Conservation (phyloP, 1,140 invertebrate species). For the Branchinecta lynchi region DNA sequence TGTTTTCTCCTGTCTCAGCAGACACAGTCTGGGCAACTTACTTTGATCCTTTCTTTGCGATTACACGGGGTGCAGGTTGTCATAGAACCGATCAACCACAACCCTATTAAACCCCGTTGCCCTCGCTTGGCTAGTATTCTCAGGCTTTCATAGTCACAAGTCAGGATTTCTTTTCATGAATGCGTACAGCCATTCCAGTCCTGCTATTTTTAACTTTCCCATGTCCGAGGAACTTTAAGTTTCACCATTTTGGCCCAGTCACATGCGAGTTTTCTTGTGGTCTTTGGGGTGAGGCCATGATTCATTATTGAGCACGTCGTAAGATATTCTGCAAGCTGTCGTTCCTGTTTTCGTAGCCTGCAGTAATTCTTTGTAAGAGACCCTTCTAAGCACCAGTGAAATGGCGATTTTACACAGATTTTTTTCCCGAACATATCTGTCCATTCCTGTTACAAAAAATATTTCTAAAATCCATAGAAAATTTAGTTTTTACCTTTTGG, state of each 20-base stretch:
- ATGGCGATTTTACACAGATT: no score
- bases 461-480: no score
- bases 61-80: conserved; percentile 22
- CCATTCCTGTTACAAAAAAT: no score
- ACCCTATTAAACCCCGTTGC: not conserved
- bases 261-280: conserved; percentile 28
- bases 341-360: not conserved
- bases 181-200: not conserved
- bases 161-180: conserved; percentile 11
- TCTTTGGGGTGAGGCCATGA: not conserved
- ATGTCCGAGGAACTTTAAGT: conserved; percentile 26
- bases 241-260: conserved; percentile 28
- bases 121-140: conserved; percentile 4
- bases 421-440: no score
- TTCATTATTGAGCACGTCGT: not conserved
- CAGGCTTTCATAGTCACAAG: not conserved
- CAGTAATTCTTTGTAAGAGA: no score
- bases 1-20: conserved; percentile 29
- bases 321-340: not conserved
- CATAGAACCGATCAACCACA: conserved; percentile 14
- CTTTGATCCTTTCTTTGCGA: conserved; percentile 28
- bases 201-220: not conserved
- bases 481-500: no score
- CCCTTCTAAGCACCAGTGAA: no score
- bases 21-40: conserved; percentile 31